A percentile compares a stretch with the other conserved stretches of the same genome.
phyloP scores from a whole-genome alignment of 53 echinoderm and acorn worm genomes.

The Crossaster papposus region DNA sequence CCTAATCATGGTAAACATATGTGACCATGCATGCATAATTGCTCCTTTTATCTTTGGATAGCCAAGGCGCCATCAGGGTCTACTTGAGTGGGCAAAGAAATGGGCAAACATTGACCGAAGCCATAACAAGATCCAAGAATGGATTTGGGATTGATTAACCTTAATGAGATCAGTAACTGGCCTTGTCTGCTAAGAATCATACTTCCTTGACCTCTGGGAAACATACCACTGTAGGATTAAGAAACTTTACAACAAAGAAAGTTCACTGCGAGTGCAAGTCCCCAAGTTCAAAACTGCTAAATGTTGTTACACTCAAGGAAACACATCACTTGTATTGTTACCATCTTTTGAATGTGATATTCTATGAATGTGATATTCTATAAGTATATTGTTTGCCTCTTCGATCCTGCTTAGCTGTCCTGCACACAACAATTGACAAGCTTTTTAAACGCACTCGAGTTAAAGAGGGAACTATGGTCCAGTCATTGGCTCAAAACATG shows the following conservation, averaged over 20 bases:
- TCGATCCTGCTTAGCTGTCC: background rate
- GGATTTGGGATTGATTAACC: slow-evolving; percentile 11
- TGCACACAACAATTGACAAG: slow-evolving; percentile 38
- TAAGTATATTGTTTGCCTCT: too few species aligned
- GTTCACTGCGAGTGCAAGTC: background rate
- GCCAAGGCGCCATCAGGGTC: background rate
- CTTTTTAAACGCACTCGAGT: slow-evolving; percentile 46
- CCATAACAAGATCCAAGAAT: background rate
- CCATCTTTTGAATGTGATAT: too few species aligned
- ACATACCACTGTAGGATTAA: background rate
- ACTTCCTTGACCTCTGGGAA: slow-evolving; percentile 15
- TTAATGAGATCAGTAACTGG: slow-evolving; percentile 2
- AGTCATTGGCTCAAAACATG: slow-evolving; percentile 11
- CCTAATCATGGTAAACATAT: slow-evolving; percentile 36
- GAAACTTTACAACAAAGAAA: too few species aligned
- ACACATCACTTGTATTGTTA: background rate
- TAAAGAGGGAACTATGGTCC: background rate
- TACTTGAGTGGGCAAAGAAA: too few species aligned
- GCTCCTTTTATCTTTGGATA: background rate
- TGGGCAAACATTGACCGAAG: slow-evolving; percentile 32
- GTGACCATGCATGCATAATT: background rate
- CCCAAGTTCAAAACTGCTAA: background rate
- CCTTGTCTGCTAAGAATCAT: background rate
- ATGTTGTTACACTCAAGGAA: background rate
- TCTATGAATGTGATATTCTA: too few species aligned